These are phyloP conservation scores for Ursus arctos DNA, from an alignment of 2,113 vertebrate species.

Conservation along the genomic window DNA sequence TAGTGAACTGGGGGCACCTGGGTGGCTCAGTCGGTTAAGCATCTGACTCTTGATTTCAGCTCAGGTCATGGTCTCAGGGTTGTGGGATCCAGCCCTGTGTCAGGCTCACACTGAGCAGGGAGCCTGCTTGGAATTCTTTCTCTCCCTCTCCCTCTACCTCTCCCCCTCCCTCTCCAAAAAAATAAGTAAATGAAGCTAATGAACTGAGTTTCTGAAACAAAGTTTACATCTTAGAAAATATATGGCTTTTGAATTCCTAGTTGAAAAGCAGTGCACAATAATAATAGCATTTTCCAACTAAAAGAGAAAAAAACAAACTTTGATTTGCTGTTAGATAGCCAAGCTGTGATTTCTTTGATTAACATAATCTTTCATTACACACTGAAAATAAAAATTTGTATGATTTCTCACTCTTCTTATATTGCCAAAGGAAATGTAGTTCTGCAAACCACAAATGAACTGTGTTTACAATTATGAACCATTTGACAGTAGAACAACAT, in stretches of 20 bases:
- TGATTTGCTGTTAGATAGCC: slow-evolving; percentile 73
- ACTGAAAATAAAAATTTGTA: slow-evolving; percentile 78
- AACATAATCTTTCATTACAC: slow-evolving; percentile 77
- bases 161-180: not conserved
- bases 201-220: slow-evolving; percentile 69
- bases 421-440: slow-evolving; percentile 74
- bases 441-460: slow-evolving; percentile 70
- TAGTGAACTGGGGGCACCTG: slow-evolving; percentile 41
- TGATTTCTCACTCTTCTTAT: slow-evolving; percentile 75
- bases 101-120: no score
- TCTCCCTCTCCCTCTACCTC: no score
- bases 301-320: slow-evolving; percentile 65
- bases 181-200: not conserved
- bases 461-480: slow-evolving; percentile 74
- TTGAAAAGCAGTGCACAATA: slow-evolving; percentile 53
- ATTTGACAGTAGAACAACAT: slow-evolving; percentile 68
- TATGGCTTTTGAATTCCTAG: slow-evolving; percentile 33
- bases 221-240: slow-evolving; percentile 62
- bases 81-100: no score
- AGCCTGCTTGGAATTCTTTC: no score
- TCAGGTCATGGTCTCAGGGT: no score
- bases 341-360: slow-evolving; percentile 80
- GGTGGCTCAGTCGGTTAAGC: no score
- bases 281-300: slow-evolving; percentile 62
- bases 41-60: no score